Evolutionary conservation across 2,113 vertebrate genomes (phyloP), one percentile per base, ranked within the genome.

Genomic region (Tachysurus fulvidraco): DNA sequence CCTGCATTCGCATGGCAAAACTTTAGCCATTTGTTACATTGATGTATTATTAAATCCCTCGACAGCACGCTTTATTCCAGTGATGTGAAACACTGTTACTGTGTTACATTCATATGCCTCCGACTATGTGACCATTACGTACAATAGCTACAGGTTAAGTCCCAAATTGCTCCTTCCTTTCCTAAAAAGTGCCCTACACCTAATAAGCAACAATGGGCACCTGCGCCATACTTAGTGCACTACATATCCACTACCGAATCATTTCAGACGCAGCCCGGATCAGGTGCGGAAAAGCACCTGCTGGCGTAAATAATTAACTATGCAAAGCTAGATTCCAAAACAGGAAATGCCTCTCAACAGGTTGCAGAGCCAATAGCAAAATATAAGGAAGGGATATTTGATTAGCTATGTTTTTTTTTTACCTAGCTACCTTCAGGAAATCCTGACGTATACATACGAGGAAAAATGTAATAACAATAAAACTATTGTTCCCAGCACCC

Each of bases 341-440:
- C 82, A 50, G 82, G 82, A 83, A 83, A 57, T 25, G 21, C 65
- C 65, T 12, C 52, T 83, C 52, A 85, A 82, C 73, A 7, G 54
- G 55, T 57, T 85, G 67, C 86, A 23, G 55, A 44, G 57, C 80
- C 52, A 55, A 64, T 16, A 16, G 30, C 12, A 78, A 36, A 10
- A 28, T 54, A 60, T 17, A 64, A 81, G 25, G 60, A 62, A 2
- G 73, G 6, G 73, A 0, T 13, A 54, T 17, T 60, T 46, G 30
- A 25, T 16, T 14, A 21, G 17, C 0, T 16, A 16, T 30, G 30
- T 11, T 21, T 73, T 73, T 44, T 36, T 17, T 8, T 44, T 44
- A n/a, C n/a, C n/a, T n/a, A n/a, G n/a, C 8, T 19, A 69, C n/a
- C 1, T n/a, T n/a, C n/a, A 67, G 14, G 30, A 69, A 36, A 67